Conservation (phyloP, 2,113 vertebrate species). For the Leptosomus discolor region DNA sequence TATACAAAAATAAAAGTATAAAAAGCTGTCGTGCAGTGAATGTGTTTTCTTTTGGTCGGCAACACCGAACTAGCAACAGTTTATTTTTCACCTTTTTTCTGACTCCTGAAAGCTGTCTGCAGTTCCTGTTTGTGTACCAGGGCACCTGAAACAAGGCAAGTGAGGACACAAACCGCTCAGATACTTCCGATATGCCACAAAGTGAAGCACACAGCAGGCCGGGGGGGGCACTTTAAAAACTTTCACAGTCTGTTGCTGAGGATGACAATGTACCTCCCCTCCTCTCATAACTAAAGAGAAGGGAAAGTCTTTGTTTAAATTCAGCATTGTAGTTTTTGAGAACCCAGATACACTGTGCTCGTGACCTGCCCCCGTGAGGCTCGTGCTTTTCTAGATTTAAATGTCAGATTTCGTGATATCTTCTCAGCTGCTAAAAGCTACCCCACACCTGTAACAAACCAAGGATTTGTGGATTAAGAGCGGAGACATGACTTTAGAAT, state of each 20-base stretch:
- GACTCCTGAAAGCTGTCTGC: not conserved
- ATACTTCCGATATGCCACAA: accelerated
- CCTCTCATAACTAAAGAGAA: not conserved
- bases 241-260: not conserved
- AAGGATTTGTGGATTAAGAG: not conserved
- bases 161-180: not conserved
- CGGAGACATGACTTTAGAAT: not conserved
- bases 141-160: not conserved
- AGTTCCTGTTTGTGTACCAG: not conserved
- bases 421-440: not conserved
- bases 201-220: not conserved
- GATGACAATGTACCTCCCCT: not conserved
- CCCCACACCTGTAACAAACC: not conserved
- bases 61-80: not conserved
- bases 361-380: not conserved
- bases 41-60: not conserved
- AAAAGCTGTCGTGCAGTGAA: not conserved
- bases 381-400: not conserved
- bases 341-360: not conserved
- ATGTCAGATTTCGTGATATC: not conserved
- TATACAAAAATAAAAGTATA: slow-evolving; percentile 47
- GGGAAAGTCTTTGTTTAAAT: not conserved
- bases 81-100: not conserved
- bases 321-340: not conserved
- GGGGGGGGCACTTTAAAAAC: accelerated